Conservation (phyloP, 1,140 invertebrate species). For the Platorchestia sp. region DNA sequence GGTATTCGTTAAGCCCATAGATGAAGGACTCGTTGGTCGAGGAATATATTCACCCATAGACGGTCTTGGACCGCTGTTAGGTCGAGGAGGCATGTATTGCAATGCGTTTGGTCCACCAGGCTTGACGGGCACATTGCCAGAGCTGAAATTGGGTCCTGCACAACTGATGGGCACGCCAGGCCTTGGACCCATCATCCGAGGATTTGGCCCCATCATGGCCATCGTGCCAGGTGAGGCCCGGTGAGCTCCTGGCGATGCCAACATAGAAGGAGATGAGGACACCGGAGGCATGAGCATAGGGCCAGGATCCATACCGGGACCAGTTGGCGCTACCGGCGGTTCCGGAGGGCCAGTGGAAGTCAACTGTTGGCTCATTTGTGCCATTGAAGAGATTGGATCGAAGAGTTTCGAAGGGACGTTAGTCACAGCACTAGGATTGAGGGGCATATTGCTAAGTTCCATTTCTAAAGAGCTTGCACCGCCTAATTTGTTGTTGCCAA, state of each 20-base stretch:
- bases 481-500: slow-evolving; percentile 48
- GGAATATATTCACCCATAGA: slow-evolving; percentile 68
- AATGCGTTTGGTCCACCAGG: slow-evolving; percentile 97
- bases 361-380: slow-evolving; percentile 93
- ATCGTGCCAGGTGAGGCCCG: slow-evolving; percentile 67
- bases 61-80: slow-evolving; percentile 76
- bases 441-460: slow-evolving; percentile 39
- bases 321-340: slow-evolving; percentile 58
- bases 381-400: slow-evolving; percentile 92
- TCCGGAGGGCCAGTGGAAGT: slow-evolving; percentile 74
- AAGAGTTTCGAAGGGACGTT: slow-evolving; percentile 76
- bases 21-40: slow-evolving; percentile 66
- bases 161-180: slow-evolving; percentile 25
- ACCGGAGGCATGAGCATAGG: slow-evolving; percentile 63
- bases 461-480: slow-evolving; percentile 47
- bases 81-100: slow-evolving; percentile 94
- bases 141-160: slow-evolving; percentile 61
- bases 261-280: slow-evolving; percentile 65
- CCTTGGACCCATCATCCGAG: slow-evolving; percentile 72
- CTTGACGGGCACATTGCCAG: slow-evolving; percentile 92
- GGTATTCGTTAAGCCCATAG: slow-evolving; percentile 28
- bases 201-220: slow-evolving; percentile 68
- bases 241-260: slow-evolving; percentile 65
- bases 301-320: slow-evolving; percentile 66
- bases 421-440: slow-evolving; percentile 73